Conservation (phyloP, 2,888 invertebrate species). For the Mythimna albipuncta region DNA sequence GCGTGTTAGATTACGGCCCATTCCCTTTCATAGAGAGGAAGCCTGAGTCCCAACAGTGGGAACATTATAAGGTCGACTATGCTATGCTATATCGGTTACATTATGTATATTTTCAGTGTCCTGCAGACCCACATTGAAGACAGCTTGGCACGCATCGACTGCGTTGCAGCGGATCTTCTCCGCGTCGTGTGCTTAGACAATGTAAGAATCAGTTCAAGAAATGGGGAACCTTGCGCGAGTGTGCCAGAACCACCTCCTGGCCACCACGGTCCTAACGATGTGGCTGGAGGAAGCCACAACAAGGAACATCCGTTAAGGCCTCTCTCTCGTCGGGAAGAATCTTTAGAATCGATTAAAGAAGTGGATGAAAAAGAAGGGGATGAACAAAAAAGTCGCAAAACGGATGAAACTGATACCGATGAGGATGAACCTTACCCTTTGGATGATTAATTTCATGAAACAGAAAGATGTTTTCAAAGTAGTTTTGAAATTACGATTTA, state of each 20-base stretch:
- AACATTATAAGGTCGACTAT: too few relatives aligned
- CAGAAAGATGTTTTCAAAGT: background rate
- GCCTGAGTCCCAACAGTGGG: too few relatives aligned
- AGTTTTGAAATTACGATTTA: slow-evolving; percentile 3
- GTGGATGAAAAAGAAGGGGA: slow-evolving; percentile 76
- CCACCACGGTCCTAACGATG: background rate
- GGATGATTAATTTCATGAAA: slow-evolving; percentile 40
- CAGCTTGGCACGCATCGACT: slow-evolving; percentile 76
- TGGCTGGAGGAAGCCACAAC: background rate
- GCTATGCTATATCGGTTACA: background rate
- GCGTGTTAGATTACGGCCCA: too few relatives aligned
- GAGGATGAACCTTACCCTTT: slow-evolving; percentile 73
- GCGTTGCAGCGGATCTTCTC: slow-evolving; percentile 75
- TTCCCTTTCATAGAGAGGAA: too few relatives aligned
- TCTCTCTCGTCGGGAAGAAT: slow-evolving; percentile 39
- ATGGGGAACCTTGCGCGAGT: slow-evolving; percentile 64
- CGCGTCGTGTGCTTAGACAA: slow-evolving; percentile 79
- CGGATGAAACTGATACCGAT: background rate
- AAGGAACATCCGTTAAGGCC: background rate
- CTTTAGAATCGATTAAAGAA: slow-evolving; percentile 76
- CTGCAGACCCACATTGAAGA: slow-evolving; percentile 74
- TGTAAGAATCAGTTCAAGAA: slow-evolving; percentile 73
- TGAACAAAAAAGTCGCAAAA: background rate
- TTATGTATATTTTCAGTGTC: slow-evolving; percentile 26
- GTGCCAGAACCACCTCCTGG: slow-evolving; percentile 42